Conservation (phyloP, 2,113 vertebrate species). For the Oxyura jamaicensis region DNA sequence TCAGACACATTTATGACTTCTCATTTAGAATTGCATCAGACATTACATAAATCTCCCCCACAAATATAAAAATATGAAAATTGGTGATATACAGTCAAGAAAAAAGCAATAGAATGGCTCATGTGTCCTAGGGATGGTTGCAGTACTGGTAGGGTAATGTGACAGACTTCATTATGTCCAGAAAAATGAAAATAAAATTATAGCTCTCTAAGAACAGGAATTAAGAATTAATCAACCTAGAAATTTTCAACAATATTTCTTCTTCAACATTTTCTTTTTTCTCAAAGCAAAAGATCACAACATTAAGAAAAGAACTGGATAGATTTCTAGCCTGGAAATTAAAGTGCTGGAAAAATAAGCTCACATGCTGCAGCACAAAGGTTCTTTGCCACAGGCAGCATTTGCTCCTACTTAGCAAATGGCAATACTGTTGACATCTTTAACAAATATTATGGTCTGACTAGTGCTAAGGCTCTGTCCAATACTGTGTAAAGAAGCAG, state of each 20-base stretch:
- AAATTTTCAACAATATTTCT: neutral
- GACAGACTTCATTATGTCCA: neutral
- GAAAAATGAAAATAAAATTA: neutral
- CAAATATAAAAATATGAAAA: slow-evolving; percentile 6
- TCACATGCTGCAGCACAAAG: neutral
- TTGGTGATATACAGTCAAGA: neutral
- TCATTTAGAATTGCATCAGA: neutral
- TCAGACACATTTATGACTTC: neutral
- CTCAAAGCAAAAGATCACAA: neutral
- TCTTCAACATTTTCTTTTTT: neutral
- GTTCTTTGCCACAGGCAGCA: neutral
- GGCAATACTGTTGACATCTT: neutral
- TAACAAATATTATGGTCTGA: neutral
- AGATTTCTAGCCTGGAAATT: slow-evolving; percentile 28
- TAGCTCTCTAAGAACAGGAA: neutral
- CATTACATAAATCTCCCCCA: neutral
- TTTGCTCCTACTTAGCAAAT: neutral
- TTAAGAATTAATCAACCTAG: neutral
- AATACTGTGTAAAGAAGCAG: neutral
- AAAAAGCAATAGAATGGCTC: neutral
- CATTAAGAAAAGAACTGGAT: neutral
- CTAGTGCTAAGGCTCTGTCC: neutral
- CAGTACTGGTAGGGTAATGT: neutral
- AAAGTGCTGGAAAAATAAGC: neutral
- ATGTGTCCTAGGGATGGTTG: neutral